Evolutionary conservation across 2,113 vertebrate genomes (phyloP).

Genomic region (Perca fluviatilis): DNA sequence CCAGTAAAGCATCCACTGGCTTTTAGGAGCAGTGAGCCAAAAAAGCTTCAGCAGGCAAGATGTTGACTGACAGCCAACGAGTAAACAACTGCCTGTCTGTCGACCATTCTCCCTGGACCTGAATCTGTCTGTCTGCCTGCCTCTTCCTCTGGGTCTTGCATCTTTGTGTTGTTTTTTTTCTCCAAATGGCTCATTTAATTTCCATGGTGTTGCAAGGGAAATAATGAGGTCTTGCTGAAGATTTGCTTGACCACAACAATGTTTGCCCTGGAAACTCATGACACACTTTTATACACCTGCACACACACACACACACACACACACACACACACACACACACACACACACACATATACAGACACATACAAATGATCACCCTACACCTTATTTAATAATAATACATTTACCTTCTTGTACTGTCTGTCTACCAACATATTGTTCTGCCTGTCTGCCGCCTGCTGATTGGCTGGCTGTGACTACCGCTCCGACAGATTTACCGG

Average conservation of each 20-base stretch:
- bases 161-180: not conserved
- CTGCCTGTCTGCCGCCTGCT: constrained; percentile 32
- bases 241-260: constrained; percentile 24
- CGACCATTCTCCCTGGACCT: not conserved
- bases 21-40: not conserved
- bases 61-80: not conserved
- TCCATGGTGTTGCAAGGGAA: constrained; percentile 37
- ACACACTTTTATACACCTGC: not conserved
- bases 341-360: not conserved
- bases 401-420: constrained; percentile 1
- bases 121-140: not conserved
- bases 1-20: not conserved
- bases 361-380: not conserved
- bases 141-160: not conserved
- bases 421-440: not conserved
- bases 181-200: constrained; percentile 17
- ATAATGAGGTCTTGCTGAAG: constrained; percentile 48
- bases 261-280: constrained; percentile 56
- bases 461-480: constrained; percentile 35
- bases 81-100: constrained; percentile 41
- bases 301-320: not conserved
- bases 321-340: not conserved
- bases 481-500: constrained; percentile 49
- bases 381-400: not conserved
- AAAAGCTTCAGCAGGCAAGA: not conserved